Percentiles rank a stretch among this genome's conserved stretches.
phyloP scores from a whole-genome alignment of 1,140 invertebrate genomes.

The Drosophila tsacasi region DNA sequence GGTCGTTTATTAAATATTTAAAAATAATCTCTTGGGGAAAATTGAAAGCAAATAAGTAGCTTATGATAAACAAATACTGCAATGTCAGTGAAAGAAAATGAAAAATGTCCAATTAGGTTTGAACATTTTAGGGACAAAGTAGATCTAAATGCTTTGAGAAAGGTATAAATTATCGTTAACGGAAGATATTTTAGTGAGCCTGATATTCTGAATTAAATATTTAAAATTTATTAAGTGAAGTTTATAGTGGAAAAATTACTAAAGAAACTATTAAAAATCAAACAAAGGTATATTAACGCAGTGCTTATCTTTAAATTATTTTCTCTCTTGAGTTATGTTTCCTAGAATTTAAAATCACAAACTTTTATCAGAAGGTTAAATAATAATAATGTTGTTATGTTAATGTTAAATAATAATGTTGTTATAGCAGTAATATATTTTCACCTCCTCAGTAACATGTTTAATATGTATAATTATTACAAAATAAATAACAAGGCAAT shows the following conservation, averaged over 20 bases:
- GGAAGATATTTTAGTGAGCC: not conserved
- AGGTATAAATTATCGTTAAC: no score
- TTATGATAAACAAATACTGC: slow-evolving; percentile 37
- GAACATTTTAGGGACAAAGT: not conserved
- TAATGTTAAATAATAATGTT: no score
- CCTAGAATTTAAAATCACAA: no score
- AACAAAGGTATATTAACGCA: no score
- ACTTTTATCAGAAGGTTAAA: no score
- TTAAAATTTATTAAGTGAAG: not conserved
- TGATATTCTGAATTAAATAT: not conserved
- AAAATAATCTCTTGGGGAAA: slow-evolving; percentile 38
- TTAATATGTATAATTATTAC: no score
- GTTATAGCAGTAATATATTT: no score
- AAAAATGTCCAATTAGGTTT: slow-evolving; percentile 5
- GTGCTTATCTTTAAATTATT: no score
- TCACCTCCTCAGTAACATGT: no score
- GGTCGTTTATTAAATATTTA: no score
- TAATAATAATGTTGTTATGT: no score
- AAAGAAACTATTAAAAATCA: not conserved
- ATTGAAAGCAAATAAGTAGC: slow-evolving; percentile 51
- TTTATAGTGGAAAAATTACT: not conserved
- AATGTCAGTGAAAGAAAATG: slow-evolving; percentile 12
- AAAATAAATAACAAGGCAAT: not conserved
- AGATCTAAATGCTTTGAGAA: not conserved
- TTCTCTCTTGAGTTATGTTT: no score